These are phyloP conservation scores for Macroramphosus scolopax DNA, from an alignment of 2,797 vertebrate species.

Conservation along the genomic window DNA sequence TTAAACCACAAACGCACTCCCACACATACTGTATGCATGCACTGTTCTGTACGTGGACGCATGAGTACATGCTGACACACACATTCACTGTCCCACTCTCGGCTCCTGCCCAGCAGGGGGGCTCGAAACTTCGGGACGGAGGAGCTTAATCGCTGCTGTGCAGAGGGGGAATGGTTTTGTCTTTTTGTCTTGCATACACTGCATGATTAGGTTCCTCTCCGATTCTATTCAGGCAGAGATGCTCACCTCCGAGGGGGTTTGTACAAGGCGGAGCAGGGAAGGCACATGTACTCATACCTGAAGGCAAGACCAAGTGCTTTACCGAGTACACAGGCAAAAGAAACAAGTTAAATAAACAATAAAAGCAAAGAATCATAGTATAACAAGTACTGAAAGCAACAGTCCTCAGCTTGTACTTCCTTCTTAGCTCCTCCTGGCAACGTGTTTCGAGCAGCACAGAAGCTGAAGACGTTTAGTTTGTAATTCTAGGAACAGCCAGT, in stretches of 20 bases:
- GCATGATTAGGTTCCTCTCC: neutral
- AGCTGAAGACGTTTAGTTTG: slow-evolving; percentile 7
- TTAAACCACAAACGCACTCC: slow-evolving; percentile 57
- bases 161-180: slow-evolving; percentile 1
- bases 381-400: too few species aligned
- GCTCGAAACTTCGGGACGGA: neutral
- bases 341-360: too few species aligned
- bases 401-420: too few species aligned
- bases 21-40: slow-evolving; percentile 29
- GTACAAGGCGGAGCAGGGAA: too few species aligned
- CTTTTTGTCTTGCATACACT: neutral
- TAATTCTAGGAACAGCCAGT: slow-evolving; percentile 6
- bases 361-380: too few species aligned
- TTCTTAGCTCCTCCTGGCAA: too few species aligned
- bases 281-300: too few species aligned
- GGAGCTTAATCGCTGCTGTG: neutral
- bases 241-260: too few species aligned
- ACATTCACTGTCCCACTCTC: slow-evolving; percentile 2
- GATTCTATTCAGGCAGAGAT: neutral
- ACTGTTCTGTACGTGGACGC: slow-evolving; percentile 2
- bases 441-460: too few species aligned
- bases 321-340: too few species aligned
- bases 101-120: neutral
- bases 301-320: too few species aligned
- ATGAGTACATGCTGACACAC: slow-evolving; percentile 24